Base-by-base conservation (phyloP, 2,888 invertebrate species). In the Thereva nobilitata region DNA sequence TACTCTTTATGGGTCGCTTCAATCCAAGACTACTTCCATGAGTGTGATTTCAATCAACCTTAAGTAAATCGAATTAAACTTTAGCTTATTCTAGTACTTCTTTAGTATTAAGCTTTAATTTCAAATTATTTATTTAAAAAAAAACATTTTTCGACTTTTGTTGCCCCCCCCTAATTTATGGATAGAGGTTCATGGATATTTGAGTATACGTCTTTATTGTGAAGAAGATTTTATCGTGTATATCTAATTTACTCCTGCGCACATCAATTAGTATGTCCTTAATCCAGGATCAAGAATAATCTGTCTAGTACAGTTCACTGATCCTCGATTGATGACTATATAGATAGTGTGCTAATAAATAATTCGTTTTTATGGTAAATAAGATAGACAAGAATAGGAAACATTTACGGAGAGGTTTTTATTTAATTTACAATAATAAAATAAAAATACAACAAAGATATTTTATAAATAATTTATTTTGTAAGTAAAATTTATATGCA, bases 1-100 rank as follows among this genome's bases (percentile, higher is more conserved):
- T 95, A 75, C 82, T 95, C 61, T 92, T 92, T 78, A 91, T 93
- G 84, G 94, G 94, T 49, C 85, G 93, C 77, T 93, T 92, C 82
- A 93, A 92, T 80, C 93, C 92, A 49, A 87, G 90, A 81, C 85
- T 92, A 76, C 82, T 91, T 80, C 91, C 91, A 79, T 91, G 61
- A 61, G 35, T 23, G 23, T 23, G 23, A 23, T 23, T 10, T 47
- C 5, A 12, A 37, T 7, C 45, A 42, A 34, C 23, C 23, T 23
- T 23, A 23, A 23, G 23, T 38, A 40, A 61, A 12, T 10, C 10
- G 37, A 50, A 23, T 34, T n/a, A 40, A 61, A 35, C n/a, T 5
- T 50, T 61, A 61, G 61, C n/a, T 34, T 61, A 61, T 50, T 61
- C 50, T 41, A n/a, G 23, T 61, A 61, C 41, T 50, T 50, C n/a